Conservation (phyloP, 2,797 vertebrate species). For the Helarctos malayanus region DNA sequence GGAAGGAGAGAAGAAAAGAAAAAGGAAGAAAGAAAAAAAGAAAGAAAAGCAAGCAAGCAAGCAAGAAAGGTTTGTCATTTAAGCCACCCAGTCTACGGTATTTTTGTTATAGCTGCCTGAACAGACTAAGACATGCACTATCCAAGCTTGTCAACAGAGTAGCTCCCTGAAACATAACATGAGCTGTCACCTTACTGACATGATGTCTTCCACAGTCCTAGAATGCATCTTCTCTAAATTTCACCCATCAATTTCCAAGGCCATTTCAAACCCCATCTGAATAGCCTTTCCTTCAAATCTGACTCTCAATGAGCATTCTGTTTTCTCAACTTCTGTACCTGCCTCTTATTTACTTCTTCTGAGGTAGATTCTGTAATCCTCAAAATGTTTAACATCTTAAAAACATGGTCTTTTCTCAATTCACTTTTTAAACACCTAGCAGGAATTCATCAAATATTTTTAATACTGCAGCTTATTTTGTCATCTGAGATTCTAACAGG, state of each 20-base stretch:
- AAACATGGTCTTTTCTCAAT: conserved; percentile 25
- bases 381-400: conserved; percentile 27
- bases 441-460: conserved; percentile 51
- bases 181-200: background rate
- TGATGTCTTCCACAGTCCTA: background rate
- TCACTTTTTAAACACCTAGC: conserved; percentile 25
- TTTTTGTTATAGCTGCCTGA: background rate
- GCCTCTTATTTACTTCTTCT: background rate
- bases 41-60: background rate
- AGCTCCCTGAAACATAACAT: background rate
- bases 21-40: background rate
- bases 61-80: background rate
- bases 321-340: background rate
- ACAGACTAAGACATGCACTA: background rate
- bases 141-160: background rate
- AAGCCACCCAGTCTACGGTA: background rate
- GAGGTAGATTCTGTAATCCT: conserved; percentile 28
- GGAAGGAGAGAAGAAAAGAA: no score
- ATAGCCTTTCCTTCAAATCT: background rate
- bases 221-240: background rate
- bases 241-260: background rate
- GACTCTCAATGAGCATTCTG: background rate
- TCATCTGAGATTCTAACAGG: background rate
- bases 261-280: background rate
- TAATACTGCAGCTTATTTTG: conserved; percentile 24